Conservation (phyloP, 2,113 vertebrate species). For the Oreochromis spilurus region DNA sequence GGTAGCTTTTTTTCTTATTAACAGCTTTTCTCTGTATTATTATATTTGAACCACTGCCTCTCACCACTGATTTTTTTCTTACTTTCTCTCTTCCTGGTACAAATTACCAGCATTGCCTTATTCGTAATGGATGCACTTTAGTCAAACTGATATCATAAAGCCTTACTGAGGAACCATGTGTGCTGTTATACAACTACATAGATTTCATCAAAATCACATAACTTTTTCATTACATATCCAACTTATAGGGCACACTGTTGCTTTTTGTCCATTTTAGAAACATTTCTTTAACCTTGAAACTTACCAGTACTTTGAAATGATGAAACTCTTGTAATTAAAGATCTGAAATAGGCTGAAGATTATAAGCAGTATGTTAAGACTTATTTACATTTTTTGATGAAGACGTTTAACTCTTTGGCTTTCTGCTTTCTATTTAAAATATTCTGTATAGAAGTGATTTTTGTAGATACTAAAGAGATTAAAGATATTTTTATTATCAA, state of each 20-base stretch:
- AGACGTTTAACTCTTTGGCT: neutral
- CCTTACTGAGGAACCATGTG: neutral
- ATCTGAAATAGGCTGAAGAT: neutral
- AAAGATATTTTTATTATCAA: conserved; percentile 11
- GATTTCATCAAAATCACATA: neutral
- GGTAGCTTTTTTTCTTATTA: neutral
- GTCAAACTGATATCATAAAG: neutral
- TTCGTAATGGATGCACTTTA: neutral
- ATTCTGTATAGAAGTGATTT: neutral
- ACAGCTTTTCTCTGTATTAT: neutral
- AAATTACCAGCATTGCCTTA: neutral
- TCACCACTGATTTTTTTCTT: neutral
- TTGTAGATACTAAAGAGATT: conserved; percentile 11
- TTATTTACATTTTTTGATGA: neutral
- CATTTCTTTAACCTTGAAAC: neutral
- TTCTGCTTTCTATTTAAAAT: neutral
- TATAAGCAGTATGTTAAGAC: neutral
- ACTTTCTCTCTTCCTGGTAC: neutral
- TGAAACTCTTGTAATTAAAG: neutral
- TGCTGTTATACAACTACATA: neutral
- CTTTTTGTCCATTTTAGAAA: neutral
- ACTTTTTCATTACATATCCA: neutral
- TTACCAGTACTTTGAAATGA: neutral
- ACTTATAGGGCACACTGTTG: neutral
- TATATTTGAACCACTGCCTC: neutral